Evolutionary conservation across 2,888 invertebrate species (phyloP).

Genomic region (Pasiphila rectangulata): DNA sequence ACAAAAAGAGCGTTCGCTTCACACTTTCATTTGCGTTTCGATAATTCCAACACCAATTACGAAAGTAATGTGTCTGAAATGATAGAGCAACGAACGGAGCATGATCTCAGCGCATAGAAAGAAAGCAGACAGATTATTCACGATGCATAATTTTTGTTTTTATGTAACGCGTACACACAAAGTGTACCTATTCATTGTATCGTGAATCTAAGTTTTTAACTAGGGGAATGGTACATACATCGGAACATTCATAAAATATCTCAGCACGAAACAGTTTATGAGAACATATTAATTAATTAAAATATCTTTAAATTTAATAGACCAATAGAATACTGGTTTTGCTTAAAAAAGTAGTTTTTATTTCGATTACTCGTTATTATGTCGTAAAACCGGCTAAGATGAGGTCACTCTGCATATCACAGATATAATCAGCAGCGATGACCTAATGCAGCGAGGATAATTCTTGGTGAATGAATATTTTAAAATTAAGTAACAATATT

Average conservation of each 20-base stretch:
- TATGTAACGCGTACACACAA: too few species aligned
- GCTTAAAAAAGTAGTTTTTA: slow-evolving; percentile 43
- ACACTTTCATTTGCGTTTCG: slow-evolving; percentile 44
- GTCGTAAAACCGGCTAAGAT: slow-evolving; percentile 33
- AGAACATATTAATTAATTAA: slow-evolving; percentile 26
- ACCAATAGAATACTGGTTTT: slow-evolving; percentile 45
- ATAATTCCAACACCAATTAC: slow-evolving; percentile 23
- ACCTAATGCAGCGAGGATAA: slow-evolving; percentile 49
- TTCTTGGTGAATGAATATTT: background rate
- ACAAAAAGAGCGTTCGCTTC: slow-evolving; percentile 39
- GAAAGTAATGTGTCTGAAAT: slow-evolving; percentile 16
- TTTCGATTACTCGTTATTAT: slow-evolving; percentile 40
- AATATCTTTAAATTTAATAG: slow-evolving; percentile 26
- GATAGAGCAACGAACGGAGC: slow-evolving; percentile 4
- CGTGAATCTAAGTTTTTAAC: too few species aligned
- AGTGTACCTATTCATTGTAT: too few species aligned
- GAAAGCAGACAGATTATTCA: background rate
- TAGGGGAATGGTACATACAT: too few species aligned
- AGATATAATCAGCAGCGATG: slow-evolving; percentile 61
- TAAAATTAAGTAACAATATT: too few species aligned
- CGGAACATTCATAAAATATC: too few species aligned
- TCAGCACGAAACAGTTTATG: slow-evolving; percentile 4
- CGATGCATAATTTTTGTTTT: background rate
- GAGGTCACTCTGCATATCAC: slow-evolving; percentile 60
- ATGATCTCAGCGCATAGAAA: background rate